Percentiles rank a stretch among this genome's conserved stretches.
phyloP scores from a whole-genome alignment of 2,888 invertebrate species.

The Amphipoea lucens region DNA sequence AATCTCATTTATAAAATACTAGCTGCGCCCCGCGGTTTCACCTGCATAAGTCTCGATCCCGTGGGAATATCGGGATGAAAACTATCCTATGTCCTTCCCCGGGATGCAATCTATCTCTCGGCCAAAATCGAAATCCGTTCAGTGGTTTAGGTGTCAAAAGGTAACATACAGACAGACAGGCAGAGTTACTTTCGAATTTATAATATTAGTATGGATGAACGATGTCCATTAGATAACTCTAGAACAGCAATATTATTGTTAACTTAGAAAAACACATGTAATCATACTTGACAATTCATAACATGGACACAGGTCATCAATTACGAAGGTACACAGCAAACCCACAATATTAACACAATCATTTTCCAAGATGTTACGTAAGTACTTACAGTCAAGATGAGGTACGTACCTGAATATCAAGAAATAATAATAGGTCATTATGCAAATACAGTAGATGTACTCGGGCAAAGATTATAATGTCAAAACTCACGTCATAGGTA shows the following conservation, averaged over 20 bases:
- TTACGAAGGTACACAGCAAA: conserved; percentile 53
- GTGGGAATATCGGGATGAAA: no score
- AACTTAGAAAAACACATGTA: conserved; percentile 53
- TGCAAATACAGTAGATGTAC: conserved; percentile 34
- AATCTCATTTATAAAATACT: conserved; percentile 20
- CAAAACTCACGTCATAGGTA: conserved; percentile 38
- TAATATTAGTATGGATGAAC: neutral
- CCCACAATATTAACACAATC: conserved; percentile 57
- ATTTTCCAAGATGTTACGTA: conserved; percentile 66
- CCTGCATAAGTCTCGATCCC: no score
- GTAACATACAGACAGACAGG: no score
- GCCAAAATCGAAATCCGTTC: no score
- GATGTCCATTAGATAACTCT: conserved; percentile 12
- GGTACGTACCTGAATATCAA: conserved; percentile 33
- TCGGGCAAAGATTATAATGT: conserved; percentile 33
- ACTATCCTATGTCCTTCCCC: no score
- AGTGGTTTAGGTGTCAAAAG: no score
- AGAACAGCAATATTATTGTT: conserved; percentile 40
- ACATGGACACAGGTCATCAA: conserved; percentile 53
- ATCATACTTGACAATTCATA: conserved; percentile 54
- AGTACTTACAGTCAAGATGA: conserved; percentile 28
- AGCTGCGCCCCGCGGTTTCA: no score
- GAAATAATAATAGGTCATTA: conserved; percentile 53
- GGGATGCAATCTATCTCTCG: no score
- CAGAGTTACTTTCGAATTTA: no score